Evolutionary conservation across 2,888 invertebrate species (phyloP), one percentile per base, ranked within the genome.

Genomic region (Cyrtodaria siliqua): DNA sequence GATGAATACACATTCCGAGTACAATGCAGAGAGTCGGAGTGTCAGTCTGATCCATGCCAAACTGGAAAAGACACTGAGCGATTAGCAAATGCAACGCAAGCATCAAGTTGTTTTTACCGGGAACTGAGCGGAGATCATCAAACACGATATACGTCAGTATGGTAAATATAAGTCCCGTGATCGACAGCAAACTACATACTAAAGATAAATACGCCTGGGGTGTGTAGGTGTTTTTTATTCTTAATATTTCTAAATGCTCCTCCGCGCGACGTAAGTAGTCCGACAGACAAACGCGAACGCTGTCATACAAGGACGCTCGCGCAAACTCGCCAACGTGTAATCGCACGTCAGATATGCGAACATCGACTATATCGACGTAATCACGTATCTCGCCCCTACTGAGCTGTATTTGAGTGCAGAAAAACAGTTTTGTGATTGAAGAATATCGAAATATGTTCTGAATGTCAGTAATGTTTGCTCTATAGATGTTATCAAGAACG

Each of bases 101-200:
- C 71, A 79, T 72, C 74, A 79, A 68, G 63, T 82, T 82, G 55
- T 82, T 82, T 50, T 79, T 79, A 9, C 82, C 82, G 4, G 82
- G 82, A 2, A 77, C 74, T 2, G 82, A 76, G 24, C 79, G 67
- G 16, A 82, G 52, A 20, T 74, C 70, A 4, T 75, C 73, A 42
- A 82, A 82, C 23, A 77, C 50, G 2, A 71, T 53, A 29, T 82
- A 82, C 2, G 79, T 82, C 0, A 77, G 14, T 1, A 82, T 59
- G 0, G 79, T 79, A 0, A 57, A 18, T 14, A 67, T 24, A 2
- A 82, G 63, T 0, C 76, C 79, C 2, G 59, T 55, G 16, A 82
- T 82, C 2, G 82, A 82, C 49, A 79, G 14, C 23, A 71, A 62
- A 50, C 73, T 79, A 52, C 73, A 77, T 20, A 77, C 40, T 0